Base-by-base conservation (phyloP, 1,140 invertebrate genomes). In the Drosophila paulistorum region DNA sequence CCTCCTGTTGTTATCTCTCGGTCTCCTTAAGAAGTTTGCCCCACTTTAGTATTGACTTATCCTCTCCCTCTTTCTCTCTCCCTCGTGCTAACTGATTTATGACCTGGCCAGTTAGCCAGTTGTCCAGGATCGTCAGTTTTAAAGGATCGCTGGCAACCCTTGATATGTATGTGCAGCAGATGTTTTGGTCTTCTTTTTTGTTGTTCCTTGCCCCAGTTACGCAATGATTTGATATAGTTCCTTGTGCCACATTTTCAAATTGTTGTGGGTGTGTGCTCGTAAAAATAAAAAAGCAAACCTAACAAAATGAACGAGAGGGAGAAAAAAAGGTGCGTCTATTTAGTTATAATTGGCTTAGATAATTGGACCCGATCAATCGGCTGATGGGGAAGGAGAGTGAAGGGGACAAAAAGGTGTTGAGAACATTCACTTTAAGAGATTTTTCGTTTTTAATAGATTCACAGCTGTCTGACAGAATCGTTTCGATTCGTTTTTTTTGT, bases 321-420 rank as follows among this genome's bases (percentile, higher is more conserved):
- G 7, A 45, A 48, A 23, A 51, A 51, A 51, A 51, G 45, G 45
- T 51, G 45, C 45, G 45, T 51, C 45, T 51, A 23, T 51, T 51
- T 51, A 51, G 45, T 51, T 51, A 17, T 51, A 51, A 51, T 51
- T 51, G 45, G 45, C 9, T 51, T 51, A 23, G 45, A 51, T 51
- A 51, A 51, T 51, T 51, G 45, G 10, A 14, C 2, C 3, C 42
- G 45, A 48, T 48, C 13, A 20, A 39, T 39, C 37, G 37, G 0
- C 10, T 30, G 30, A 6, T 6, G 5, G 30, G 30, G 30, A 7
- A 30, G 6, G 30, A 1, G 5, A 7, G 11, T 37, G 35, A 2
- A 37, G 7, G 1, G 9, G 10, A 2, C 17, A 3, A 51, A 51
- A 23, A 23, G 45, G 45, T 51, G 45, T 51, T 23, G 45, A 51